Base-by-base conservation (phyloP, 2,888 invertebrate genomes). In the Cataglyphis livida region DNA sequence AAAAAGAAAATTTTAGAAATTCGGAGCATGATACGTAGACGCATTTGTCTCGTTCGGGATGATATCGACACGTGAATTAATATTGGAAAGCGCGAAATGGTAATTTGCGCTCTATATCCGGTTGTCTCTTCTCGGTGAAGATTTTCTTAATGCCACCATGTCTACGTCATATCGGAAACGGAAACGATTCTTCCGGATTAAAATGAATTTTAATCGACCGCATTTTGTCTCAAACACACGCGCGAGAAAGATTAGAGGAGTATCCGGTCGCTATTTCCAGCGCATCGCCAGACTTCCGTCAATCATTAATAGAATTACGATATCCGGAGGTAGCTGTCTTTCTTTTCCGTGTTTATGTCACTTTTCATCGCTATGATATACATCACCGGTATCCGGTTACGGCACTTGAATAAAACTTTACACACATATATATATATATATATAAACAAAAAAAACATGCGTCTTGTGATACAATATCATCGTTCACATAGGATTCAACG, bases 261-360 rank as follows among this genome's bases (percentile, higher is more conserved):
- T 84, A 91, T 91, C 91, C 90, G 90, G 78, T 85, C 59, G 76
- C 65, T 89, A 90, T 88, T 89, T 85, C 82, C 25, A 85, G 73
- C 85, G 21, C 70, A 48, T 75, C 73, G 74, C 57, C 74, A 75
- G 83, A 70, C 68, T 68, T 62, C 73, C 44, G 48, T 61, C 51
- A 82, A 83, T 84, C 79, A 81, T 85, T 90, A 89, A 90, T 88
- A 86, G 82, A 90, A 91, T 90, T 85, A 89, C 89, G 88, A 91
- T 89, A 89, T 91, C 91, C 90, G 91, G 86, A 66, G 66, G 25
- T 44, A 41, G 57, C 18, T 62, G 59, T 79, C 64, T 62, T 76
- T 82, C 79, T 35, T 62, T 78, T 81, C 28, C 64, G 15, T 64
- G n/a, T 71, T 59, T 57, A 51, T 21, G 51, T 76, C 57, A 44